These are phyloP conservation scores for Catharus ustulatus DNA, from an alignment of 2,797 vertebrate species.

Conservation along the genomic window DNA sequence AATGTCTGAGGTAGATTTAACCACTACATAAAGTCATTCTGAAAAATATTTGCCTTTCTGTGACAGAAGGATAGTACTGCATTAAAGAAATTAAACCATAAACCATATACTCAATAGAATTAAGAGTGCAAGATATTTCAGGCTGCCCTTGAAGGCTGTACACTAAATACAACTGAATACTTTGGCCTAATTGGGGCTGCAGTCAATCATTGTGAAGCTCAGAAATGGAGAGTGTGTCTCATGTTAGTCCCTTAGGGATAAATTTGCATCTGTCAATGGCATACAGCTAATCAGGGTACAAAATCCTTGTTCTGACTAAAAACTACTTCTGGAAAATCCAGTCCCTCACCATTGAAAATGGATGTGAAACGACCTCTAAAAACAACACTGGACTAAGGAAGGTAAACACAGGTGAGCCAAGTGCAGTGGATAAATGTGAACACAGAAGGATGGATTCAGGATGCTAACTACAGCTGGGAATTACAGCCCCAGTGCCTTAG, in stretches of 20 bases:
- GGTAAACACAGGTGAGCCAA: background rate
- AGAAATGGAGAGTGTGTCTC: background rate
- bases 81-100: slow-evolving; percentile 63
- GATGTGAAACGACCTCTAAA: background rate
- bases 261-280: background rate
- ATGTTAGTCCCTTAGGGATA: background rate
- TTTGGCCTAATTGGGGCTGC: slow-evolving; percentile 1
- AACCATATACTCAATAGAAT: slow-evolving; percentile 14
- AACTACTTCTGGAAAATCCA: background rate
- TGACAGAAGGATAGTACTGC: background rate
- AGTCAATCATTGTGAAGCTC: slow-evolving; percentile 41
- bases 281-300: slow-evolving; percentile 5
- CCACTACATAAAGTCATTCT: slow-evolving; percentile 2
- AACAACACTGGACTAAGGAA: background rate
- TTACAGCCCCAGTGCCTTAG: background rate
- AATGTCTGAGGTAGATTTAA: slow-evolving; percentile 37
- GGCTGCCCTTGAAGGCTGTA: slow-evolving; percentile 31
- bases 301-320: background rate
- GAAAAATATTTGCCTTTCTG: slow-evolving; percentile 34
- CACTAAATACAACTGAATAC: background rate
- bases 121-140: slow-evolving; percentile 22
- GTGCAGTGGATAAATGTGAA: background rate
- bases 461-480: background rate
- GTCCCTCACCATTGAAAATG: background rate
- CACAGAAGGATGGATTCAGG: background rate